These are phyloP conservation scores for Thalassarche chlororhynchos DNA, from an alignment of 2,113 vertebrate genomes.

Conservation along the genomic window DNA sequence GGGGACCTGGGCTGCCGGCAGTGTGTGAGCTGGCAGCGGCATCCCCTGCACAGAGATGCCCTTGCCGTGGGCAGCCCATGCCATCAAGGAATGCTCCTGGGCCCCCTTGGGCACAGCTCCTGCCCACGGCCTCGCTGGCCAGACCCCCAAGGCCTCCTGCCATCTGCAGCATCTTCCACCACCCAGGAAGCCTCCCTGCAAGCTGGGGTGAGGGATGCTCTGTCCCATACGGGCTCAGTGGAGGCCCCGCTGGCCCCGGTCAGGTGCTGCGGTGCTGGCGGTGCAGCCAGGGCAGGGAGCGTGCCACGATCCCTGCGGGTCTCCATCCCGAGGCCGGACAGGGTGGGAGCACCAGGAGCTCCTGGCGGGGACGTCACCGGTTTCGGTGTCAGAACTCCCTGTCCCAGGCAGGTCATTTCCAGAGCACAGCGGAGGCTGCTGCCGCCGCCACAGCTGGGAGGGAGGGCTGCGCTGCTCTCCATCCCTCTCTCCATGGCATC, in stretches of 20 bases:
- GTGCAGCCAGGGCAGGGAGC: neutral
- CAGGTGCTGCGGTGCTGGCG: neutral
- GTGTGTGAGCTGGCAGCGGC: neutral
- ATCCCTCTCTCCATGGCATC: neutral
- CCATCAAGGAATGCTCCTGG: neutral
- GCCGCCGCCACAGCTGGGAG: neutral
- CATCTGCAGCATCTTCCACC: neutral
- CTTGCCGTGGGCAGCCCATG: neutral
- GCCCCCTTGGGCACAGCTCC: neutral
- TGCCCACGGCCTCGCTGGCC: neutral
- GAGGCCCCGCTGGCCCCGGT: neutral
- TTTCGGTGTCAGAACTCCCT: neutral
- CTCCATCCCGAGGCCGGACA: neutral
- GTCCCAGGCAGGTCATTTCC: neutral
- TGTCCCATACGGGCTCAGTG: neutral
- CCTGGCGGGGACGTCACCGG: neutral
- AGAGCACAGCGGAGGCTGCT: neutral
- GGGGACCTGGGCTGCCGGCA: neutral
- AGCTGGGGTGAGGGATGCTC: neutral
- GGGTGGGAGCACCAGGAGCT: neutral
- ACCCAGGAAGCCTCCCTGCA: neutral
- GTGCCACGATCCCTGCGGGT: rapidly evolving
- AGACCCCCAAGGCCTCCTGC: neutral
- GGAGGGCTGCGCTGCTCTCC: neutral
- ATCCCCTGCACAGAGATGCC: neutral